Evolutionary conservation across 1,140 invertebrate species (phyloP), one percentile per base, ranked within the genome.

Genomic region (Protaetia brevitarsis): DNA sequence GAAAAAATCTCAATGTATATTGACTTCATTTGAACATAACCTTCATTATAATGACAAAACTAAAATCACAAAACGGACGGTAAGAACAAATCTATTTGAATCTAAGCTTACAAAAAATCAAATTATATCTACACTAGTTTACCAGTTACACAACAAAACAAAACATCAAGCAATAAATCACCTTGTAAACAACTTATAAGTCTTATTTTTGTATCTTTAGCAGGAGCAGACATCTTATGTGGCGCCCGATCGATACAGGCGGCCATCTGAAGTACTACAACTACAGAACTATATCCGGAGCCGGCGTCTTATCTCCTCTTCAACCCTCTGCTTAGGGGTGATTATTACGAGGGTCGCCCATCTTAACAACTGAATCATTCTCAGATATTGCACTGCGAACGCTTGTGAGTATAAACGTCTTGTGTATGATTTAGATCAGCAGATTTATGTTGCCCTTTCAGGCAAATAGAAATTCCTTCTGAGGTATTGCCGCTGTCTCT

Each of bases 361-460:
- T 51, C 41, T 51, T 51, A 51, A 51, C 41, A 51, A 51, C 41
- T 51, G 41, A 51, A 51, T 51, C 41, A 51, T 51, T 51, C 41
- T 51, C 41, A 51, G 41, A 51, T 51, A 51, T 51, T 51, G 41
- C 41, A 19, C 41, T 51, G 41, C 26, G 41, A 51, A 51, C 26
- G 26, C 41, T 51, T 23, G 41, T 37, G 34, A 51, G 41, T 51
- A 51, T 51, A 51, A 51, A 51, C 41, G 41, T 51, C 41, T 51
- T 51, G 41, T 51, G 11, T 51, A 51, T 51, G 41, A 51, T 51
- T 51, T 51, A 51, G 41, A 51, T 51, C 41, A 51, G 41, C 41
- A 51, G 41, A 51, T 51, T 51, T 51, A 51, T 51, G 41, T 51
- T 51, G 41, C 41, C 41, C 41, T 51, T 23, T 51, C 41, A 51